phyloP scores from a whole-genome alignment of 2,113 vertebrate genomes.

The Papio anubis region DNA sequence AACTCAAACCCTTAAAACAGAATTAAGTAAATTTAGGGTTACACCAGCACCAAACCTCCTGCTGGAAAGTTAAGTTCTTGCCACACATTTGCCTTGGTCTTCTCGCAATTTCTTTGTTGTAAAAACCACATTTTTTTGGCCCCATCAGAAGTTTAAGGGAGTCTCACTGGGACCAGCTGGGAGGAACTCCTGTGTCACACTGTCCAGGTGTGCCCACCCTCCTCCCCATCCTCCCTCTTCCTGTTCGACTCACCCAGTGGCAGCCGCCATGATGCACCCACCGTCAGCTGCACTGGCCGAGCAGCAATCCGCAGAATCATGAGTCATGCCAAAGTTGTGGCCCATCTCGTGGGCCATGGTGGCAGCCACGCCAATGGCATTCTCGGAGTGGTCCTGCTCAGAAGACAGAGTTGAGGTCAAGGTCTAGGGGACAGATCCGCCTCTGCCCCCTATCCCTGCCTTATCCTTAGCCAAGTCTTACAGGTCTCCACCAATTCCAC shows the following conservation, averaged over 20 bases:
- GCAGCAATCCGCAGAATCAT: constrained; percentile 92
- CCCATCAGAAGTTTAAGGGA: not conserved
- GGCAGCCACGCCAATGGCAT: constrained; percentile 93
- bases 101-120: not conserved
- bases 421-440: not conserved
- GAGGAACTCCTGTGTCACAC: not conserved
- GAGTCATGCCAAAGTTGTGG: constrained; percentile 99
- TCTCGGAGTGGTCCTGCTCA: constrained; percentile 93
- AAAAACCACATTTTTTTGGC: not conserved
- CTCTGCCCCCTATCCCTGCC: no score
- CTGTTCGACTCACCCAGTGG: constrained; percentile 90
- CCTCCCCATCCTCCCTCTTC: not conserved
- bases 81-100: not conserved
- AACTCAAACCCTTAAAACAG: not conserved
- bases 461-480: not conserved
- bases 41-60: not conserved
- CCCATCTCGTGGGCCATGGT: constrained; percentile 98
- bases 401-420: constrained; percentile 39
- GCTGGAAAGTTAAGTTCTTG: not conserved
- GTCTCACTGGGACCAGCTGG: not conserved
- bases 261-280: constrained; percentile 98
- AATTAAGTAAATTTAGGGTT: not conserved
- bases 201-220: rapidly evolving
- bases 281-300: constrained; percentile 89
- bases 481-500: not conserved